Conservation (phyloP, 2,797 vertebrate genomes). For the Cossypha heuglini region DNA sequence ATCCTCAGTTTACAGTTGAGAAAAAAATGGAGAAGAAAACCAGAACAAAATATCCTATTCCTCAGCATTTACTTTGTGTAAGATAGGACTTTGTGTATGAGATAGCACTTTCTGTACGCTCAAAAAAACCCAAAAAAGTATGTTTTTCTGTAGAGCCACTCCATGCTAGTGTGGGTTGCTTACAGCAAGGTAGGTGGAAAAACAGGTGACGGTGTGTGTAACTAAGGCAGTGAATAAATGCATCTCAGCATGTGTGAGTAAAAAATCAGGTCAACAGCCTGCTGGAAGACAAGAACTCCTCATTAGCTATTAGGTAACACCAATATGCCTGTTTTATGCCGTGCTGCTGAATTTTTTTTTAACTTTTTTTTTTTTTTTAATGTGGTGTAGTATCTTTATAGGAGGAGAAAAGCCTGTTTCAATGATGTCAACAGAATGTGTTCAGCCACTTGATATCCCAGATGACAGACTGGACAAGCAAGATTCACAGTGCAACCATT, state of each 20-base stretch:
- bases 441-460: constrained; percentile 77
- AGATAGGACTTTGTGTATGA: not conserved
- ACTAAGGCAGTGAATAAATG: not conserved
- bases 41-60: not conserved
- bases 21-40: not conserved
- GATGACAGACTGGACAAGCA: constrained; percentile 78
- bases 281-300: not conserved
- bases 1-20: not conserved
- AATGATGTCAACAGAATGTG: constrained; percentile 81
- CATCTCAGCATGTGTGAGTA: rapidly evolving
- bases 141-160: not conserved
- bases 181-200: not conserved
- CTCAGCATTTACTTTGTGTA: not conserved
- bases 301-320: not conserved
- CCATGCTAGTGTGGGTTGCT: not conserved
- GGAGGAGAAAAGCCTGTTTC: not conserved
- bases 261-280: not conserved
- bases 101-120: not conserved
- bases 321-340: not conserved
- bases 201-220: not conserved
- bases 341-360: not conserved
- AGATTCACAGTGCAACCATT: constrained; percentile 71
- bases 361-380: not conserved
- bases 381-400: not conserved
- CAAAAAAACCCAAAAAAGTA: too few relatives aligned